Evolutionary conservation across 2,113 vertebrate species (phyloP).

Genomic region (Rallus limicola): DNA sequence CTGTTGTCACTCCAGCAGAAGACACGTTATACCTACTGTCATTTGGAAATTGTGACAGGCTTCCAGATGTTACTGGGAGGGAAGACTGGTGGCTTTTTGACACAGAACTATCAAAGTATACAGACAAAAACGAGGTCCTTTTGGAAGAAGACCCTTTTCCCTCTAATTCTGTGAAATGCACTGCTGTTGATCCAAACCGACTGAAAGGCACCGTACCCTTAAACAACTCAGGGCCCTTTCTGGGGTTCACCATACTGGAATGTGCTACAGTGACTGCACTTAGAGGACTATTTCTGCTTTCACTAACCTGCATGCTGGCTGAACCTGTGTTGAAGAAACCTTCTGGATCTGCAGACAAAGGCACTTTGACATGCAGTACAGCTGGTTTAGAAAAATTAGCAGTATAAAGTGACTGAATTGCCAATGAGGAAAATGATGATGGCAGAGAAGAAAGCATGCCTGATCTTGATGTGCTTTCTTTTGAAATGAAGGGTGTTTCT

Average conservation of each 20-base stretch:
- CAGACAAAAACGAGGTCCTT: neutral
- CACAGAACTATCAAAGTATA: neutral
- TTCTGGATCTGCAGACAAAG: conserved; percentile 35
- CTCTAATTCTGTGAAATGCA: neutral
- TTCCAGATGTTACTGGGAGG: neutral
- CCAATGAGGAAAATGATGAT: conserved; percentile 56
- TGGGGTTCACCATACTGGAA: neutral
- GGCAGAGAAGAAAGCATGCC: conserved; percentile 15
- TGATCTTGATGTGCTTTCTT: conserved; percentile 26
- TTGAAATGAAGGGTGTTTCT: conserved; percentile 59
- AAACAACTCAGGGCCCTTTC: neutral
- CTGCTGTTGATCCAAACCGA: neutral
- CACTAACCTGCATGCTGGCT: conserved; percentile 40
- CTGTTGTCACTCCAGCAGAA: neutral
- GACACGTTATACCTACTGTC: neutral
- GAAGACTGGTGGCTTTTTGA: neutral
- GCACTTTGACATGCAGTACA: conserved; percentile 18
- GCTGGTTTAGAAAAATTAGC: conserved; percentile 57
- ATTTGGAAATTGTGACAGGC: neutral
- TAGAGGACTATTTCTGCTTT: conserved; percentile 12
- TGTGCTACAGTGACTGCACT: neutral
- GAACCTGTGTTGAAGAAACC: conserved; percentile 39
- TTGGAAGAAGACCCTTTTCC: neutral
- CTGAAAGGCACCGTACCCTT: neutral
- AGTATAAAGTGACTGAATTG: conserved; percentile 66